These are phyloP conservation scores for Todiramphus saurophagus DNA, from an alignment of 2,113 vertebrate genomes.

Conservation along the genomic window DNA sequence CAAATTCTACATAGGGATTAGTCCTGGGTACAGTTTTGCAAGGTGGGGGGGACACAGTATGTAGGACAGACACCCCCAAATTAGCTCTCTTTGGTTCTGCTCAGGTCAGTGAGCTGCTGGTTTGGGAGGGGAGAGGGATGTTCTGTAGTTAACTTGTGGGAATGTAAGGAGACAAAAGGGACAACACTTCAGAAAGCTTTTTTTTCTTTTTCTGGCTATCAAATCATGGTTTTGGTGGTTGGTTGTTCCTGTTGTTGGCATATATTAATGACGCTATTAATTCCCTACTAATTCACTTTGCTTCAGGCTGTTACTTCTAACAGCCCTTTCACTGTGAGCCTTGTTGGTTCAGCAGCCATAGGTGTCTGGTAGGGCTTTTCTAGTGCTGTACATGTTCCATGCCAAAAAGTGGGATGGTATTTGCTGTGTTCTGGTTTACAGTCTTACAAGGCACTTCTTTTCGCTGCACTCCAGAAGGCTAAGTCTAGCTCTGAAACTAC, in stretches of 20 bases:
- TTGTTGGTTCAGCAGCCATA: not conserved
- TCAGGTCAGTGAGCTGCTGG: not conserved
- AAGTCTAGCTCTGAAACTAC: not conserved
- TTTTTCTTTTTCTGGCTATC: not conserved
- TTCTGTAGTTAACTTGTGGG: not conserved
- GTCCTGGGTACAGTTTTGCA: not conserved
- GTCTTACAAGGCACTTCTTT: not conserved
- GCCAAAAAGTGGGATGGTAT: not conserved
- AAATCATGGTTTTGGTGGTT: accelerated
- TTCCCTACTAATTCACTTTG: not conserved
- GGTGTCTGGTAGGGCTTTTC: not conserved
- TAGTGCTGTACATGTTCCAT: accelerated
- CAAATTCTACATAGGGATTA: not conserved
- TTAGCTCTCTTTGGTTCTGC: not conserved
- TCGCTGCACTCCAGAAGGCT: not conserved
- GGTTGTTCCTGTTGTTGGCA: not conserved
- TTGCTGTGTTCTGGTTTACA: not conserved
- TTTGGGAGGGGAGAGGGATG: not conserved
- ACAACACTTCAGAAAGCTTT: not conserved
- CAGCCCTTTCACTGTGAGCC: not conserved
- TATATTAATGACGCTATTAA: not conserved
- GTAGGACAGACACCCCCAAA: not conserved
- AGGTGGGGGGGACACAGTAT: accelerated
- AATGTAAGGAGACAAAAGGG: not conserved
- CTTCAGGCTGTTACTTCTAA: not conserved